These are phyloP conservation scores for Nannospalax galili DNA, from an alignment of 2,113 vertebrate species.

Conservation along the genomic window DNA sequence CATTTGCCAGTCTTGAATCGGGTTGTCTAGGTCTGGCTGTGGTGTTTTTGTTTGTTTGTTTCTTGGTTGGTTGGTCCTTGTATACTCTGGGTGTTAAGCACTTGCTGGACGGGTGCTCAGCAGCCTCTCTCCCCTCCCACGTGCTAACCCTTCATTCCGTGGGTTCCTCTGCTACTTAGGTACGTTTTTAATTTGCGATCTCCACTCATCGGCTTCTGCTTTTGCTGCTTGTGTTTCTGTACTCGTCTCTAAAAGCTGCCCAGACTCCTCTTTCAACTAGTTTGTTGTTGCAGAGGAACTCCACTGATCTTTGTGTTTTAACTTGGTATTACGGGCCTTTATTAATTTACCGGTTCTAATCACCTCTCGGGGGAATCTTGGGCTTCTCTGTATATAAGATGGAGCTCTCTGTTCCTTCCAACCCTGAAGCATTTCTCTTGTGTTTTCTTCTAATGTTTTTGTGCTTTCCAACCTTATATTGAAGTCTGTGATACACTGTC, in stretches of 20 bases:
- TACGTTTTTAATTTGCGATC: not conserved
- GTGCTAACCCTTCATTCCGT: not conserved
- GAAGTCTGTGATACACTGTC: no score
- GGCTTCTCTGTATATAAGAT: not conserved
- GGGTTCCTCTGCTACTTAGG: not conserved
- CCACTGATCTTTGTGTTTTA: not conserved
- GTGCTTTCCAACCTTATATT: not conserved
- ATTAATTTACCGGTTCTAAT: no score
- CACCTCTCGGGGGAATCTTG: not conserved
- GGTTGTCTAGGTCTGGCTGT: not conserved
- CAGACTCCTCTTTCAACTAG: not conserved
- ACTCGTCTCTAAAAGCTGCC: not conserved
- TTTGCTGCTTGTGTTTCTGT: not conserved
- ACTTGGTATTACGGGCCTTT: not conserved
- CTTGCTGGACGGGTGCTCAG: not conserved
- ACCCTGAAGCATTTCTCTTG: not conserved
- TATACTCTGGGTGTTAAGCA: not conserved
- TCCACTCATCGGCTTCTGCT: no score
- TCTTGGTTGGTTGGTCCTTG: no score
- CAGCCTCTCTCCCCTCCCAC: not conserved
- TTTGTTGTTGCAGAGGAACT: no score
- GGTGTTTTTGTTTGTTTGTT: no score
- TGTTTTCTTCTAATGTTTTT: not conserved
- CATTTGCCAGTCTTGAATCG: rapidly evolving
- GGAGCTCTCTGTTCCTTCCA: not conserved